Evolutionary conservation across 2,797 vertebrate genomes (phyloP), one percentile per base, ranked within the genome.

Genomic region (Chelon labrosus): DNA sequence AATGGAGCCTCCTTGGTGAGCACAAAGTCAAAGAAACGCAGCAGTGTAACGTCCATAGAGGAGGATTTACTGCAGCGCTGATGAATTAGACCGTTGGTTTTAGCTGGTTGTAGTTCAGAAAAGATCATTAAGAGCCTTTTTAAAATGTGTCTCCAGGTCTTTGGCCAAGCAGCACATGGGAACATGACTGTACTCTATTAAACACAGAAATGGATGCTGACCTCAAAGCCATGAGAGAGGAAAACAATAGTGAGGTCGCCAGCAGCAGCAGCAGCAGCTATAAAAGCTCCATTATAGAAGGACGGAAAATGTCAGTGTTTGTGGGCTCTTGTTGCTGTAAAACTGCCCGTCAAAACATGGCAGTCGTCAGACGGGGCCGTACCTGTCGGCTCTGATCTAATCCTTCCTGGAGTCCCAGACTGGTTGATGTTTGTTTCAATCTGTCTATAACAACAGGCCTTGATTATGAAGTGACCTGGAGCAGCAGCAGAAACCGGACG

Each of bases 251-350:
- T 35, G 52, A 37, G 31, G 31, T 7, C 4, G 10, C 37, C 49
- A 42, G 58, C n/a, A 38, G 47, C 56, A 42, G 56, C 51, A 38
- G 27, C 52, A 39, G 27, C 22, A 47, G 61, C 65, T 49, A 13
- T 60, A 67, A 57, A 74, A 63, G 38, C 0, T 64, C 51, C 47
- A 56, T 65, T 38, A 73, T 0, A 14, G 58, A 56, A 60, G 70
- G 25, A 31, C 10, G 59, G 66, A 68, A 69, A 54, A 49, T 46
- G 42, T 44, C 42, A 17, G 42, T 44, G 42, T 57, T 13, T 50
- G 52, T 49, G 22, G 20, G 16, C 19, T 63, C 55, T 31, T 51
- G 17, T 35, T 49, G 58, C 57, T 25, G 44, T 67, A 64, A 72
- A 71, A 14, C 0, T 1, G 10, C 2, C 19, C 10, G 58, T 75